phyloP scores from a whole-genome alignment of 2,797 vertebrate genomes.

The Coendou prehensilis region DNA sequence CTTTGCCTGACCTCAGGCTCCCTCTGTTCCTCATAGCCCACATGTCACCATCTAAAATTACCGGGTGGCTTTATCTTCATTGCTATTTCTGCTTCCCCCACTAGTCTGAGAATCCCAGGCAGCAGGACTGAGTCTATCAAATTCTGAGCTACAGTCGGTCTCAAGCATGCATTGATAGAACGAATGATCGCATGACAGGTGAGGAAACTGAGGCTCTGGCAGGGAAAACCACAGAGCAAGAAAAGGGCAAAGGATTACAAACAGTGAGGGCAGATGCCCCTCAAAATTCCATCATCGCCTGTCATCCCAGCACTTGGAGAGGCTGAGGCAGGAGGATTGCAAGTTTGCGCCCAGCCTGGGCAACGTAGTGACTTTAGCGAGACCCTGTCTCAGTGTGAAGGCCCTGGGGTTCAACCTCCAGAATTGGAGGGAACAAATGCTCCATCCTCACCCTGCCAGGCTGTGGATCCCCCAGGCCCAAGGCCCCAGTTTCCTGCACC shows the following conservation, averaged over 20 bases:
- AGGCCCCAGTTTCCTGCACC: neutral
- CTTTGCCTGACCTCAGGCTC: conserved; percentile 10
- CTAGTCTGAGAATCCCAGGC: neutral
- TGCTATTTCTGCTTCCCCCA: conserved; percentile 1
- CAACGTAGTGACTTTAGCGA: neutral
- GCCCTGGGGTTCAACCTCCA: neutral
- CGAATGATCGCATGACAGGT: neutral
- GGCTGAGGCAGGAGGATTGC: neutral
- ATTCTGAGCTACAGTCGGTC: neutral
- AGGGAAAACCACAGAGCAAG: neutral
- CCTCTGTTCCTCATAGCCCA: conserved; percentile 20
- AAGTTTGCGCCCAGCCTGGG: neutral
- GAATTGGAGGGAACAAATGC: neutral
- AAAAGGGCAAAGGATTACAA: neutral
- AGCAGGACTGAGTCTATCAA: neutral
- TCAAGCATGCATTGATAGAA: neutral
- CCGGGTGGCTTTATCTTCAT: neutral
- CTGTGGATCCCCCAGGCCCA: neutral
- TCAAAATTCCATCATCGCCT: neutral
- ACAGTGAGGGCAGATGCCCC: neutral
- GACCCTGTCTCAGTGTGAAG: neutral
- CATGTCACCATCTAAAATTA: conserved; percentile 33
- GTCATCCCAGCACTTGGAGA: neutral
- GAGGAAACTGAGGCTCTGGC: conserved; percentile 15
- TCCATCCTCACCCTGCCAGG: neutral